Conservation (phyloP, 2,797 vertebrate genomes). For the Morus bassanus region DNA sequence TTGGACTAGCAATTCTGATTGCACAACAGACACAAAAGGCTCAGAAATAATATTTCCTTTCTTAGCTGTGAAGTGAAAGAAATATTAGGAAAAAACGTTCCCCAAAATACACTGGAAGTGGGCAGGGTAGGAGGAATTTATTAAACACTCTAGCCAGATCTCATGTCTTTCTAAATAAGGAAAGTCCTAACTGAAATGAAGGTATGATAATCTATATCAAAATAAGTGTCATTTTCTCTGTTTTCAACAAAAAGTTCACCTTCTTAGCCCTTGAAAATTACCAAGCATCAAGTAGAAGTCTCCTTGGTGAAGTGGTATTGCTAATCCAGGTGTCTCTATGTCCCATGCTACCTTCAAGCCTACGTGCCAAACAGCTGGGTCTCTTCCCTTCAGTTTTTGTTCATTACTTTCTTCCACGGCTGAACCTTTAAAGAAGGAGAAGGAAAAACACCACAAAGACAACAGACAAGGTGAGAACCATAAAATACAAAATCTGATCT, state of each 20-base stretch:
- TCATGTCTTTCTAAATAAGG: neutral
- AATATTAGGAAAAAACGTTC: neutral
- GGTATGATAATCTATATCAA: neutral
- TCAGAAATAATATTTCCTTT: neutral
- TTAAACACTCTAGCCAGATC: neutral
- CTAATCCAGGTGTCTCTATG: conserved; percentile 93
- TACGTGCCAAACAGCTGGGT: conserved; percentile 86
- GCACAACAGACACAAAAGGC: neutral
- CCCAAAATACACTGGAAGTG: neutral
- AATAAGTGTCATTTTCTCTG: neutral
- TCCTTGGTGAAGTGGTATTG: conserved; percentile 89
- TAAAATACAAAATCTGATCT: neutral
- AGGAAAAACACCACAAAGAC: neutral
- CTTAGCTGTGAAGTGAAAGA: neutral
- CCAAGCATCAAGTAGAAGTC: conserved; percentile 98
- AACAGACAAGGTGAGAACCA: neutral
- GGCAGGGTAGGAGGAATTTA: neutral
- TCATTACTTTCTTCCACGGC: conserved; percentile 40
- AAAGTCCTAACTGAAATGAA: neutral
- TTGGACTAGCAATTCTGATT: neutral
- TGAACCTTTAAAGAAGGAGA: conserved; percentile 44
- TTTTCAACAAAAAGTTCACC: neutral
- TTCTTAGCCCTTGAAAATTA: conserved; percentile 66
- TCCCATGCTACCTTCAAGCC: conserved; percentile 97
- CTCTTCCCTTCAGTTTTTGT: conserved; percentile 72